Evolutionary conservation across 2,888 invertebrate genomes (phyloP).

Genomic region (Hirtodrosophila confusa): DNA sequence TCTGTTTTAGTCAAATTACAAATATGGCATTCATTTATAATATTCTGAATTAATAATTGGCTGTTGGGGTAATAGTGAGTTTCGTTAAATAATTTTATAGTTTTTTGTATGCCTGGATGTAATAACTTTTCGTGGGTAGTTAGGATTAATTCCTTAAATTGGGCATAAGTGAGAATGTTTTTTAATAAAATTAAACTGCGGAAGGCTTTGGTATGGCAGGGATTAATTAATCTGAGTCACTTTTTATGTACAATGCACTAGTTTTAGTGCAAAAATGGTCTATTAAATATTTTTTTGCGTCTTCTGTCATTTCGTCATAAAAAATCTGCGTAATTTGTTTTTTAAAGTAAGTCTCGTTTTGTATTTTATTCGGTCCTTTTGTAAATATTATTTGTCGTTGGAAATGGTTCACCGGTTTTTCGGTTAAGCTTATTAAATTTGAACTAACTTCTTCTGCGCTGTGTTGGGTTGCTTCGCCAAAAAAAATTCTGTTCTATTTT

Average conservation of each 20-base stretch:
- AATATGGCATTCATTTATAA: constrained; percentile 13
- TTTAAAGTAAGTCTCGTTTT: background rate
- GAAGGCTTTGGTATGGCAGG: background rate
- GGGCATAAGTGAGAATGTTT: constrained; percentile 3
- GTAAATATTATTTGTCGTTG: no score
- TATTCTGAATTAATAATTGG: constrained; percentile 15
- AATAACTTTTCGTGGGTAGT: constrained; percentile 13
- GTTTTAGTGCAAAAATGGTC: background rate
- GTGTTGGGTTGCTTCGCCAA: constrained; percentile 14
- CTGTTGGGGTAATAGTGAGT: constrained; percentile 14
- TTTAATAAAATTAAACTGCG: constrained; percentile 10
- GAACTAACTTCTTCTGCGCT: constrained; percentile 8
- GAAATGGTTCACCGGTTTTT: background rate
- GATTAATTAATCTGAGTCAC: constrained; percentile 4
- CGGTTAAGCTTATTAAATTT: constrained; percentile 3
- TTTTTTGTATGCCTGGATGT: constrained; percentile 21
- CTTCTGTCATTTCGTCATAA: constrained; percentile 1
- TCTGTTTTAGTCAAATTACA: constrained; percentile 2
- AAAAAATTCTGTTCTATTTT: constrained; percentile 4
- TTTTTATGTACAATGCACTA: constrained; percentile 2
- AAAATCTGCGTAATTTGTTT: background rate
- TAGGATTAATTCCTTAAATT: constrained; percentile 14
- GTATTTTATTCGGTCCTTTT: background rate
- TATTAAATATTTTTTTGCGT: constrained; percentile 1
- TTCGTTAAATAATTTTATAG: constrained; percentile 11